A percentile compares a stretch with the other conserved stretches of the same genome.
Conservation (phyloP, 1,140 invertebrate species). For the Drosophila bipectinata region DNA sequence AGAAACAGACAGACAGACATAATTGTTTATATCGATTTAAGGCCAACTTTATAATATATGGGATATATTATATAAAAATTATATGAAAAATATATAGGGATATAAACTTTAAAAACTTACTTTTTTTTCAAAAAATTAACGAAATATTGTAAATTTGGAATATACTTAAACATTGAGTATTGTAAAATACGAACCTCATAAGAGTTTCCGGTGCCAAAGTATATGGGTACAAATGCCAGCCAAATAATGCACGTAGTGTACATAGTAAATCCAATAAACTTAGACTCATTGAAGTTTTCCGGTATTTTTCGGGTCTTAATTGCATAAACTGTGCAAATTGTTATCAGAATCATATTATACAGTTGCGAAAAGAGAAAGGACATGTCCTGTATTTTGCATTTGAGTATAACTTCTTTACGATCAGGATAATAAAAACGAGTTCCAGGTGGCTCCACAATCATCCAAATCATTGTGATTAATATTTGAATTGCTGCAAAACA, state of each 20-base stretch:
- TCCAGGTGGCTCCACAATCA: constrained; percentile 89
- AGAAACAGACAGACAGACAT: no score
- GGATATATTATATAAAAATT: no score
- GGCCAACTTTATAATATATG: no score
- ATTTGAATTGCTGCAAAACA: constrained; percentile 86
- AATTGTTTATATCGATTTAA: no score
- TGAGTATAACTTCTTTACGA: constrained; percentile 86
- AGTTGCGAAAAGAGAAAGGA: constrained; percentile 91
- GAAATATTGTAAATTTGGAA: background rate
- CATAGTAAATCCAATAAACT: constrained; percentile 94
- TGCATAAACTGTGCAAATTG: constrained; percentile 93
- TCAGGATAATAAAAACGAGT: constrained; percentile 86
- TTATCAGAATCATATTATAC: constrained; percentile 91
- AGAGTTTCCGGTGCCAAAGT: constrained; percentile 89
- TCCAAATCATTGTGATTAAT: constrained; percentile 88
- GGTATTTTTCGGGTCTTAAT: constrained; percentile 94
- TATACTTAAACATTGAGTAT: no score
- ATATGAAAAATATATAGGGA: no score
- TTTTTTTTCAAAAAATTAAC: no score
- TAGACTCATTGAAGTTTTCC: constrained; percentile 95
- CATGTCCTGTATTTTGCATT: constrained; percentile 89
- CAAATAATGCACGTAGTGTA: constrained; percentile 95
- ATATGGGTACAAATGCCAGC: constrained; percentile 94
- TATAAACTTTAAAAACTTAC: no score
- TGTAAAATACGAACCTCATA: constrained; percentile 79